Base-by-base conservation (phyloP, 2,888 invertebrate genomes). In the Tupiocoris notatus region DNA sequence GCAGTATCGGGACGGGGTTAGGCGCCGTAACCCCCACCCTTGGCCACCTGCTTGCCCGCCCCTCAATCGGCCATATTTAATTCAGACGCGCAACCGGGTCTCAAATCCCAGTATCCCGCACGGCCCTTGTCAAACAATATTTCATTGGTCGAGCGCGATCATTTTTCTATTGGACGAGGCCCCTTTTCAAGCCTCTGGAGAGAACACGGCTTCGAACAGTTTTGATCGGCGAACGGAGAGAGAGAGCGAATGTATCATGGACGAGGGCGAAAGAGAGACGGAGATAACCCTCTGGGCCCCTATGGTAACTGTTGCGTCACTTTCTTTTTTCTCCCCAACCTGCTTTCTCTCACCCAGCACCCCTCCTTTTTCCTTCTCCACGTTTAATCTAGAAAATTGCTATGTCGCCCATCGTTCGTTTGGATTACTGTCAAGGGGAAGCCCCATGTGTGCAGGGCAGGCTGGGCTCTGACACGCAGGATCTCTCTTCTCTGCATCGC, bases 381-480 rank as follows among this genome's bases (percentile, higher is more conserved):
- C 87, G 87, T 88, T 88, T 88, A 88, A 88, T 88, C 87, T 88
- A 87, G 87, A 86, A 88, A 88, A 88, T 88, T 88, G 88, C 87
- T 86, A 85, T 85, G 79, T 79, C 80, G 85, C 85, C 85, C 85
- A 85, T 86, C 87, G 86, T 88, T 87, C 86, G 85, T 87, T 86
- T 88, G 86, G 86, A 87, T 88, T 87, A 87, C 85, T 86, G 87
- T 88, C 88, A 87, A 81, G 80, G 81, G 76, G 78, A 79, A 79
- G 79, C 78, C 80, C 80, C 81, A 81, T 81, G 80, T 80, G 81
- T 80, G 73, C 73, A 58, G 68, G 57, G 20, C 20, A 59, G 79
- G 65, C 25, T 65, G 23, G 21, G 39, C 12, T 12, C 39, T 39
- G 39, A 39, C 39, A 39, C 39, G 39, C 39, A n/a, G 39, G 39